A percentile compares a stretch with the other conserved stretches of the same genome.
These are phyloP conservation scores for Simalia tracyae DNA, from an alignment of 2,797 vertebrate genomes.

Conservation along the genomic window DNA sequence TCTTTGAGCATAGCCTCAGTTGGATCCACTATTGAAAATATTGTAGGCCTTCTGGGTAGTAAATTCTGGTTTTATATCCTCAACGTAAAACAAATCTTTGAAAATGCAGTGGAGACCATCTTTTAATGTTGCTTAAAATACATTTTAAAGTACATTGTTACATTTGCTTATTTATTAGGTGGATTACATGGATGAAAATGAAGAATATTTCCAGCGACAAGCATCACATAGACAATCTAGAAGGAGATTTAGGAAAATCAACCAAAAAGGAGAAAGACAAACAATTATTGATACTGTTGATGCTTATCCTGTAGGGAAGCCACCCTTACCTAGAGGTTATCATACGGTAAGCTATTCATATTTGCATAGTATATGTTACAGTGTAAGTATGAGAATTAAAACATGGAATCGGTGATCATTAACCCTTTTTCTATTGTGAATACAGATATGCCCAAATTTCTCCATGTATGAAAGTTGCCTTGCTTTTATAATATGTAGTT, in stretches of 20 bases:
- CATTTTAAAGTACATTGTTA: constrained; percentile 1
- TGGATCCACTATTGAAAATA: constrained; percentile 45
- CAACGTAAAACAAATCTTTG: not conserved
- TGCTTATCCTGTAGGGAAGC: constrained; percentile 91
- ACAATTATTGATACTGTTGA: constrained; percentile 99
- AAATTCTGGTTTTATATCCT: constrained; percentile 22
- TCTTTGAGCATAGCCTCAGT: not conserved
- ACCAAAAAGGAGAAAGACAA: constrained; percentile 97
- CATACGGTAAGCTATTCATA: constrained; percentile 88
- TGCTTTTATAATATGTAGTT: not conserved
- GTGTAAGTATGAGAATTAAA: not conserved
- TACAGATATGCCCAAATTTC: not conserved
- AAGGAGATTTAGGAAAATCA: constrained; percentile 96
- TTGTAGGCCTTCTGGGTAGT: constrained; percentile 45
- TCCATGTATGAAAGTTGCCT: not conserved
- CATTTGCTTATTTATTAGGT: constrained; percentile 77
- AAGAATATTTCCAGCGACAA: constrained; percentile 98
- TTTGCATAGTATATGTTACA: not conserved
- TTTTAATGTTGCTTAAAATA: not conserved
- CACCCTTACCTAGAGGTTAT: constrained; percentile 91
- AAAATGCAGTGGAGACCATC: constrained; percentile 29
- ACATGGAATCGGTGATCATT: not conserved
- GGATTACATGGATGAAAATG: constrained; percentile 99
- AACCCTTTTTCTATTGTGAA: not conserved
- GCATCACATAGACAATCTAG: constrained; percentile 96